phyloP scores from a whole-genome alignment of 1,140 invertebrate species.

The Hycleus cichorii region DNA sequence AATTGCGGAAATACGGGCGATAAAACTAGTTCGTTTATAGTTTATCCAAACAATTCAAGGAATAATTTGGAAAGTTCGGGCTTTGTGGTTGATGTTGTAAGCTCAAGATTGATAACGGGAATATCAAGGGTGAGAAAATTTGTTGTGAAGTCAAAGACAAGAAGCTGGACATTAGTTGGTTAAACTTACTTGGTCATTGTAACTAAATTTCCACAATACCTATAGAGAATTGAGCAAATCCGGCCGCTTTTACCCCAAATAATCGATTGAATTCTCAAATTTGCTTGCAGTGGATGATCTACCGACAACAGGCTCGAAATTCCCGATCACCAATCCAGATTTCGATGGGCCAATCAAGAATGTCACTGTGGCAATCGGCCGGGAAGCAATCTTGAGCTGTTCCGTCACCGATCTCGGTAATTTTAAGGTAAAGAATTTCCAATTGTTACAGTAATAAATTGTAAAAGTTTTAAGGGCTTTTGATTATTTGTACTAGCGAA shows the following conservation, averaged over 20 bases:
- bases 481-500: background rate
- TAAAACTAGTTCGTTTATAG: no score
- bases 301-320: background rate
- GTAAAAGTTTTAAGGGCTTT: background rate
- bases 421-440: slow-evolving; percentile 61
- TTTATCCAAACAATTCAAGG: no score
- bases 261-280: background rate
- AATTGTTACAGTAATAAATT: background rate
- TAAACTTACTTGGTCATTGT: background rate
- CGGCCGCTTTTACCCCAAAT: no score
- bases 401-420: slow-evolving; percentile 71
- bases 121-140: no score
- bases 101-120: no score
- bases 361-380: slow-evolving; percentile 72
- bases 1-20: no score
- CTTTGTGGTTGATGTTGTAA: no score
- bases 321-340: slow-evolving; percentile 48
- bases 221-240: no score
- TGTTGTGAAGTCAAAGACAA: no score
- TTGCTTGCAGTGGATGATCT: slow-evolving; percentile 13
- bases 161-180: no score
- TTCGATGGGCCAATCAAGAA: slow-evolving; percentile 74
- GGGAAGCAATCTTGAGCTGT: slow-evolving; percentile 76
- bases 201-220: background rate
- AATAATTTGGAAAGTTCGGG: no score